phyloP scores from a whole-genome alignment of 2,888 invertebrate genomes.

The Rhogogaster chlorosoma region DNA sequence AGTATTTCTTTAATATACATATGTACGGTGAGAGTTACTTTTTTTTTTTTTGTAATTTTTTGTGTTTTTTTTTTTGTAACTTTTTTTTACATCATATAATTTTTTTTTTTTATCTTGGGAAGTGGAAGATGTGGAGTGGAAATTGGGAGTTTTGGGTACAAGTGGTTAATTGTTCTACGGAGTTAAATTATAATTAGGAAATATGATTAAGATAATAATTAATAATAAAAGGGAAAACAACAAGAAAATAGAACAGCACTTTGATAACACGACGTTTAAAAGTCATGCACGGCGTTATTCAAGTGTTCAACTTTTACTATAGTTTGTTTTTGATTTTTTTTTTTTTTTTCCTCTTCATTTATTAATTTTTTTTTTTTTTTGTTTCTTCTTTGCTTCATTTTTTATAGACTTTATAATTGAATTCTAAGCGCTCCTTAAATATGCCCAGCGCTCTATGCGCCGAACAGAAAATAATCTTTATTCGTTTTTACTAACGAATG shows the following conservation, averaged over 20 bases:
- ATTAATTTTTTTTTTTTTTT: constrained; percentile 52
- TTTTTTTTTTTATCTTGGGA: constrained; percentile 44
- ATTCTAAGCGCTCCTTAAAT: constrained; percentile 44
- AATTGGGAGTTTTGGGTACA: constrained; percentile 41
- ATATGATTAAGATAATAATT: constrained; percentile 73
- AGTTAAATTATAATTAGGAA: constrained; percentile 74
- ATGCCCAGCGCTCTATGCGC: constrained; percentile 48
- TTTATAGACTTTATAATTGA: constrained; percentile 46
- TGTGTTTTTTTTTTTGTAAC: constrained; percentile 53
- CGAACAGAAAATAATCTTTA: constrained; percentile 48
- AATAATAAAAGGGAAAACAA: constrained; percentile 67
- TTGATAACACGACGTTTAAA: constrained; percentile 59
- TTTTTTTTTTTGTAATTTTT: neutral
- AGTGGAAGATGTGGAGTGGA: constrained; percentile 42
- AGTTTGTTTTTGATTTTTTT: constrained; percentile 52
- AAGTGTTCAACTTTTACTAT: constrained; percentile 44
- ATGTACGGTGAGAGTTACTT: constrained; percentile 39
- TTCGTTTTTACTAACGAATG: constrained; percentile 49
- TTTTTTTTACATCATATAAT: constrained; percentile 26
- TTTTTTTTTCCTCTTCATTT: constrained; percentile 48
- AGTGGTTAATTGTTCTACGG: constrained; percentile 68
- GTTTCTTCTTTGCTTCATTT: constrained; percentile 9
- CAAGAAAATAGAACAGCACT: constrained; percentile 72
- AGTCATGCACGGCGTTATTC: constrained; percentile 59
- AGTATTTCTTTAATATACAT: constrained; percentile 29